Percentiles rank a stretch among this genome's conserved stretches.
These are phyloP conservation scores for Sceliomorpha sp. DNA, from an alignment of 2,888 invertebrate species.

Conservation along the genomic window DNA sequence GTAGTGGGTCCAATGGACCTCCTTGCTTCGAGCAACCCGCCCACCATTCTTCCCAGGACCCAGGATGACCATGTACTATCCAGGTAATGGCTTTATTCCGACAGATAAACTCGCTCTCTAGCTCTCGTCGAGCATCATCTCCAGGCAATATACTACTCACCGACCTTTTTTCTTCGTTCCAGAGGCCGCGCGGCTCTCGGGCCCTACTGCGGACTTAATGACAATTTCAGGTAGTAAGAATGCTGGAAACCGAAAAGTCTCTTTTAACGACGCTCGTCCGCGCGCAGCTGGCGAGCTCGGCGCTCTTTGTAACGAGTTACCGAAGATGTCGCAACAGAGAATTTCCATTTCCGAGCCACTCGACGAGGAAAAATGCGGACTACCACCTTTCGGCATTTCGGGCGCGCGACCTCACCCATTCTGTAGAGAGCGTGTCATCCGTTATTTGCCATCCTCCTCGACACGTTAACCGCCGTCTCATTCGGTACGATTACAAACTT, in stretches of 20 bases:
- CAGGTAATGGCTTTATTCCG: slow-evolving; percentile 68
- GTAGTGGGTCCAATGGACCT: slow-evolving; percentile 40
- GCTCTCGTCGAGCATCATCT: slow-evolving; percentile 57
- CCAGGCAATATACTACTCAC: slow-evolving; percentile 57
- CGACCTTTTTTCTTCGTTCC: slow-evolving; percentile 55
- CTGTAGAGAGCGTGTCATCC: no score
- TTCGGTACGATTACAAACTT: slow-evolving; percentile 25
- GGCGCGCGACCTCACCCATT: no score
- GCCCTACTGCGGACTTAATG: slow-evolving; percentile 62
- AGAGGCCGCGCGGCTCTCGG: slow-evolving; percentile 36
- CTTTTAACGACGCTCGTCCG: slow-evolving; percentile 55
- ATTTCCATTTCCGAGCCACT: slow-evolving; percentile 59
- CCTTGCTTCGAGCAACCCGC: slow-evolving; percentile 56
- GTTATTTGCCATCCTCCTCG: slow-evolving; percentile 11
- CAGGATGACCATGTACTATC: slow-evolving; percentile 61
- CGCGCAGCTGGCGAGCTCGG: slow-evolving; percentile 54
- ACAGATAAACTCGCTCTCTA: slow-evolving; percentile 60
- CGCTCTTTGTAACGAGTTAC: slow-evolving; percentile 57
- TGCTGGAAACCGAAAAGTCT: slow-evolving; percentile 60
- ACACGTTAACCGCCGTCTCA: slow-evolving; percentile 13
- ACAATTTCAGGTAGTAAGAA: slow-evolving; percentile 67
- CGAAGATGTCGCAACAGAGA: slow-evolving; percentile 58
- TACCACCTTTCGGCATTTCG: slow-evolving; percentile 15
- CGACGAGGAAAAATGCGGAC: slow-evolving; percentile 24
- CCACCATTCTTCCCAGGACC: slow-evolving; percentile 63